A percentile compares a stretch with the other conserved stretches of the same genome.
These are phyloP conservation scores for Rhaphigaster nebulosa DNA, from an alignment of 2,888 invertebrate species.

Conservation along the genomic window DNA sequence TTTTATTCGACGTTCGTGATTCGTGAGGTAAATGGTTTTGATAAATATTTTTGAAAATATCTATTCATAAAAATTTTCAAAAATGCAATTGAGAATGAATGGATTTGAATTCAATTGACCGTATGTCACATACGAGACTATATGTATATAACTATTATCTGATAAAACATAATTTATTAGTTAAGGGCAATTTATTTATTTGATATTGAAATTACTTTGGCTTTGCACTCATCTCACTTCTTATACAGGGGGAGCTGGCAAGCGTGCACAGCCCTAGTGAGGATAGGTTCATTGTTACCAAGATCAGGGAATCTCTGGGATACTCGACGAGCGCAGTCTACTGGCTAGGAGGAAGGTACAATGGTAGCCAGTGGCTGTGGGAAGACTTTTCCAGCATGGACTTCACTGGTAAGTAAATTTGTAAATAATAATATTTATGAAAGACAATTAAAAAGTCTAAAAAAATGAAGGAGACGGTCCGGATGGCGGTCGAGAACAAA, in stretches of 20 bases:
- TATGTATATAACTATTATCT: too few relatives aligned
- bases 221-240: neutral
- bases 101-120: too few relatives aligned
- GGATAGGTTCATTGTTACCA: conserved; percentile 78
- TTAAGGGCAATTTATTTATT: neutral
- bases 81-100: too few relatives aligned
- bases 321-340: conserved; percentile 81
- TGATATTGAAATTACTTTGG: neutral
- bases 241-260: conserved; percentile 75
- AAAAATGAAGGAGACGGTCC: too few relatives aligned
- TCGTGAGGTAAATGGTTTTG: too few relatives aligned
- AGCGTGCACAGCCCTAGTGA: conserved; percentile 79
- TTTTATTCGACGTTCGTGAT: too few relatives aligned
- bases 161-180: too few relatives aligned
- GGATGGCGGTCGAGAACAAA: too few relatives aligned
- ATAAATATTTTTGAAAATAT: too few relatives aligned
- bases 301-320: conserved; percentile 78
- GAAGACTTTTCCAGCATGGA: conserved; percentile 75
- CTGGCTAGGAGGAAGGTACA: conserved; percentile 79
- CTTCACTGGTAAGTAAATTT: conserved; percentile 72
- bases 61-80: too few relatives aligned
- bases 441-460: too few relatives aligned
- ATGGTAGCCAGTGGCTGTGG: conserved; percentile 74
- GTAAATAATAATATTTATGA: conserved; percentile 54
- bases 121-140: too few relatives aligned